A percentile compares a stretch with the other conserved stretches of the same genome.
phyloP scores from a whole-genome alignment of 1,140 invertebrate species.

The Diorhabda sublineata region DNA sequence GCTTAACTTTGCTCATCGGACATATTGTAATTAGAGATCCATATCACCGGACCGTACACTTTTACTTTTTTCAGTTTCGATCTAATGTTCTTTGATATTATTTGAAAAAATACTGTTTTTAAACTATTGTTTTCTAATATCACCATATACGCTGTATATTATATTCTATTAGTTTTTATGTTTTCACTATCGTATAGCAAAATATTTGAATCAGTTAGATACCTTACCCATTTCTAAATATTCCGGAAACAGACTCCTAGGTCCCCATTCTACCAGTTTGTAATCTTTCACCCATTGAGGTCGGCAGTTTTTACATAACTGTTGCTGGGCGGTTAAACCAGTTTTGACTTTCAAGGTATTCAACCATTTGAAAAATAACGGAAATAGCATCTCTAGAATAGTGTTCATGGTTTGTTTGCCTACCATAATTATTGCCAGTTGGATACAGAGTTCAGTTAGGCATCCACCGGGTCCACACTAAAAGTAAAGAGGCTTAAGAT shows the following conservation, averaged over 20 bases:
- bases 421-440: constrained; percentile 92
- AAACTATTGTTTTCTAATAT: no score
- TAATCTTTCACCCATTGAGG: constrained; percentile 89
- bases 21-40: no score
- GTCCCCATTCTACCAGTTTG: constrained; percentile 82
- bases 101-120: no score
- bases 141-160: no score
- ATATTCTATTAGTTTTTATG: no score
- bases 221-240: constrained; percentile 92
- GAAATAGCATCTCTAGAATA: constrained; percentile 74
- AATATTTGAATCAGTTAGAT: neutral
- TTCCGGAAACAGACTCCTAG: constrained; percentile 90
- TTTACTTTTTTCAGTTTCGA: no score
- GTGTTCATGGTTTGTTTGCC: constrained; percentile 95
- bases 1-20: no score
- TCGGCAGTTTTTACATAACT: constrained; percentile 30
- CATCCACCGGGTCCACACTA: constrained; percentile 84
- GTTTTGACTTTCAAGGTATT: constrained; percentile 61
- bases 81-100: no score
- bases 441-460: constrained; percentile 87
- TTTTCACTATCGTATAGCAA: neutral
- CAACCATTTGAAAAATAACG: constrained; percentile 69
- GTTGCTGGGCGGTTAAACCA: constrained; percentile 44
- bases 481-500: constrained; percentile 5
- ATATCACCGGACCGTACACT: no score